A percentile compares a stretch with the other conserved stretches of the same genome.
phyloP scores from a whole-genome alignment of 2,113 vertebrate species.

The Laticauda colubrina region DNA sequence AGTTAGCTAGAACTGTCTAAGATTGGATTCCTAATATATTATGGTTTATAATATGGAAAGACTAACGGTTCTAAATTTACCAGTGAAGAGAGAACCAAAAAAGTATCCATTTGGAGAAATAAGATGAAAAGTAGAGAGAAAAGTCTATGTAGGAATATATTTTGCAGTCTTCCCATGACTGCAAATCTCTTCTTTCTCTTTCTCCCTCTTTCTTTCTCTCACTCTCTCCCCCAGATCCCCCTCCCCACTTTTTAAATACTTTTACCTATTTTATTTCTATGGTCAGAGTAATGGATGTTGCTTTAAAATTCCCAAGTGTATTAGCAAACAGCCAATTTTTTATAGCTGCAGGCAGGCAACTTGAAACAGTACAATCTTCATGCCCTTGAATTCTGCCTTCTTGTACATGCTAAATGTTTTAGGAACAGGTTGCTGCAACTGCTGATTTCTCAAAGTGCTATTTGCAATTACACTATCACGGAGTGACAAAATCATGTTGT shows the following conservation, averaged over 20 bases:
- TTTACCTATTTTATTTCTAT: background rate
- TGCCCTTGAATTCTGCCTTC: background rate
- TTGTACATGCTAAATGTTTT: background rate
- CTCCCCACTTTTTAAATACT: accelerated
- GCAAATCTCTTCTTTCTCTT: background rate
- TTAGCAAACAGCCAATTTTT: background rate
- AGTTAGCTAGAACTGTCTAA: background rate
- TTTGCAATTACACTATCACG: background rate
- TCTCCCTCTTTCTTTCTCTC: background rate
- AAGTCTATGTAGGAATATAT: background rate
- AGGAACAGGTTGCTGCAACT: background rate
- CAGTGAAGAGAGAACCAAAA: background rate
- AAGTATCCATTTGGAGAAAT: too few species aligned
- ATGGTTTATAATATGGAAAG: background rate
- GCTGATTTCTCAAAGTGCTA: background rate
- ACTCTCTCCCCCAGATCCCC: background rate
- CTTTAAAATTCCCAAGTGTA: accelerated
- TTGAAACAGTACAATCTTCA: background rate
- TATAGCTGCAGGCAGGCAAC: background rate
- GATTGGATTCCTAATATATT: background rate
- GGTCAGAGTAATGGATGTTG: accelerated
- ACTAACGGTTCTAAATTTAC: background rate
- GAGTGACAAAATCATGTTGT: background rate
- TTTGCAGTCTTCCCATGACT: background rate
- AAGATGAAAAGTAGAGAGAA: background rate